These are phyloP conservation scores for Diarsia dahlii DNA, from an alignment of 2,888 invertebrate genomes.

Conservation along the genomic window DNA sequence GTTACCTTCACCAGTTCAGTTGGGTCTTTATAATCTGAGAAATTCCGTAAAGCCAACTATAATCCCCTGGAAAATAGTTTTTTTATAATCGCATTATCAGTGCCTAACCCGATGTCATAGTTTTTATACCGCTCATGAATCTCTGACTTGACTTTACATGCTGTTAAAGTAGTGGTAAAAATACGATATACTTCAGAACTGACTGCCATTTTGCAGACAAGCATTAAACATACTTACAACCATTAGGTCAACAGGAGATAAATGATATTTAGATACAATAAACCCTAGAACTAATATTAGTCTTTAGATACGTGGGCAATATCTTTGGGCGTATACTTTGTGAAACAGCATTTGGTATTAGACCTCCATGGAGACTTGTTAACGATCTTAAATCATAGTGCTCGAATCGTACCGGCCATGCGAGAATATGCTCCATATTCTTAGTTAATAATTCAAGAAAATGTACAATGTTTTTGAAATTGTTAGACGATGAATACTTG, in stretches of 20 bases:
- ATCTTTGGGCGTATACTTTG: constrained; percentile 44
- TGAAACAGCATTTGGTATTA: constrained; percentile 39
- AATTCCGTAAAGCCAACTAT: neutral
- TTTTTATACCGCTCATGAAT: too few relatives aligned
- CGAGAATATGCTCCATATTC: constrained; percentile 44
- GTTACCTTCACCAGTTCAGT: neutral
- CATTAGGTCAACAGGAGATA: neutral
- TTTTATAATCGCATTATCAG: too few relatives aligned
- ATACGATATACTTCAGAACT: neutral
- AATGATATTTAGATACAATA: constrained; percentile 13
- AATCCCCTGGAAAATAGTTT: neutral
- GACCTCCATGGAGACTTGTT: constrained; percentile 56
- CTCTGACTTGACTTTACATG: too few relatives aligned
- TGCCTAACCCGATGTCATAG: too few relatives aligned
- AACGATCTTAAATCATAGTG: constrained; percentile 67
- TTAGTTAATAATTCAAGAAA: constrained; percentile 39
- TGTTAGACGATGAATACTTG: neutral
- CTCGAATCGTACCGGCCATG: constrained; percentile 53
- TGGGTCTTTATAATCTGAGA: neutral
- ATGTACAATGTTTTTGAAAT: constrained; percentile 5
- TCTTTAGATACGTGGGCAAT: constrained; percentile 32
- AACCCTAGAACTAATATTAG: constrained; percentile 15
- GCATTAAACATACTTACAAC: neutral
- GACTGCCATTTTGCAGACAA: neutral
- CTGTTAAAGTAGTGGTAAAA: neutral